A percentile compares a stretch with the other conserved stretches of the same genome.
Conservation (phyloP, 92 coral and sea anemone genomes). For the Parazoanthus atlanticus region DNA sequence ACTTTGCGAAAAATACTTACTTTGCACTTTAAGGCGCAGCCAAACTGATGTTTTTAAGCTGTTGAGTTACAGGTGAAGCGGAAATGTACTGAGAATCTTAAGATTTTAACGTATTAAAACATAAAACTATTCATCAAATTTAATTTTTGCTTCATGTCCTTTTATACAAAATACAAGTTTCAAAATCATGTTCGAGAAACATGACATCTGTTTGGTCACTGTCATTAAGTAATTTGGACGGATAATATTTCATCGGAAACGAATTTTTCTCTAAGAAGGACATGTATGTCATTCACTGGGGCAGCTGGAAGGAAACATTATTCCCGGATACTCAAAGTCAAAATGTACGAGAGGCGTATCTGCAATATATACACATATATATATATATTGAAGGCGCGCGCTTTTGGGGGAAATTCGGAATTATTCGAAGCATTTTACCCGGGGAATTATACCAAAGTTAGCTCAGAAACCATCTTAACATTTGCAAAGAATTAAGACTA, state of each 20-base stretch:
- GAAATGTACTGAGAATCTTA: neutral
- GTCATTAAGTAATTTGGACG: neutral
- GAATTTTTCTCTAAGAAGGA: neutral
- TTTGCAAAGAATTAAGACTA: neutral
- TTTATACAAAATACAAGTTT: neutral
- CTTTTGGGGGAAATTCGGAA: no score
- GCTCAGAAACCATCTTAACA: neutral
- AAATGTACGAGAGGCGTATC: neutral
- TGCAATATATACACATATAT: neutral
- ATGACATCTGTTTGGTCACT: neutral
- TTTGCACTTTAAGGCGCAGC: neutral
- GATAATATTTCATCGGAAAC: neutral
- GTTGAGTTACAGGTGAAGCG: neutral
- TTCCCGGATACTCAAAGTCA: neutral
- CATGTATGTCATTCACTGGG: neutral
- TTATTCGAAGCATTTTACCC: neutral
- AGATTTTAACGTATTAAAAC: no score
- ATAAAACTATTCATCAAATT: neutral
- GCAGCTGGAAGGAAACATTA: neutral
- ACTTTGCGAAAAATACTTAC: neutral
- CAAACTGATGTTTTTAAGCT: neutral
- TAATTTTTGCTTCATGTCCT: neutral
- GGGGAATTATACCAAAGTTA: neutral
- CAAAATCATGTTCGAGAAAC: neutral
- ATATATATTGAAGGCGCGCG: neutral